These are phyloP conservation scores for Anthonomus grandis DNA, from an alignment of 1,140 invertebrate species.

Conservation along the genomic window DNA sequence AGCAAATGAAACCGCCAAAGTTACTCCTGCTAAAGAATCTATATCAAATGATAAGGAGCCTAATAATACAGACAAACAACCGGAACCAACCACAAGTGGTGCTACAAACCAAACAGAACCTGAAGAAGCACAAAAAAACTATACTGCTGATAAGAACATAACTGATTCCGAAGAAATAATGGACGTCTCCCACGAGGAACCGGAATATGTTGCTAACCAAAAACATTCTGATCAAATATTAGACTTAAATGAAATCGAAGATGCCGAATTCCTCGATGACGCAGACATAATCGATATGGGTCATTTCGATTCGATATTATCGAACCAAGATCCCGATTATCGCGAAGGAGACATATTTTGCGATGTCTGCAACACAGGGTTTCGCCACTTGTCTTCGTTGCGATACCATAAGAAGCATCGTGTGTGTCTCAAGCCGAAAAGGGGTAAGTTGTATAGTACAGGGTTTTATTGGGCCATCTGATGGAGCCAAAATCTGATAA, in stretches of 20 bases:
- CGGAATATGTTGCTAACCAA: conserved; percentile 1
- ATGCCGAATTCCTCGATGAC: neutral
- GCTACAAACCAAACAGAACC: too few species aligned
- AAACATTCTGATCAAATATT: neutral
- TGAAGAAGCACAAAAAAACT: too few species aligned
- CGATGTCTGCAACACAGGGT: conserved; percentile 15
- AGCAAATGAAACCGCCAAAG: too few species aligned
- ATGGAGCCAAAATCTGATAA: too few species aligned
- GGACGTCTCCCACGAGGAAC: neutral
- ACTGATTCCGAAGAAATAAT: neutral
- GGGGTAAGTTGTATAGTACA: too few species aligned
- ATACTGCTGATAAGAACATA: too few species aligned
- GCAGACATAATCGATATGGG: conserved; percentile 8
- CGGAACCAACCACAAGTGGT: too few species aligned
- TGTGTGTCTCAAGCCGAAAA: conserved; percentile 20
- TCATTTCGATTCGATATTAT: neutral
- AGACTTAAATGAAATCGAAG: neutral
- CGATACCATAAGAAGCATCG: conserved; percentile 22
- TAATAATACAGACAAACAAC: too few species aligned
- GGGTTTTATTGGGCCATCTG: neutral
- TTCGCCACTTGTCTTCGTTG: conserved; percentile 20
- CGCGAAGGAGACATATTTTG: conserved; percentile 19
- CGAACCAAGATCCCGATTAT: neutral
- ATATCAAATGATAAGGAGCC: too few species aligned
- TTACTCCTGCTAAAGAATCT: too few species aligned